phyloP scores from a whole-genome alignment of 2,113 vertebrate species.

The Hippopotamus amphibius region DNA sequence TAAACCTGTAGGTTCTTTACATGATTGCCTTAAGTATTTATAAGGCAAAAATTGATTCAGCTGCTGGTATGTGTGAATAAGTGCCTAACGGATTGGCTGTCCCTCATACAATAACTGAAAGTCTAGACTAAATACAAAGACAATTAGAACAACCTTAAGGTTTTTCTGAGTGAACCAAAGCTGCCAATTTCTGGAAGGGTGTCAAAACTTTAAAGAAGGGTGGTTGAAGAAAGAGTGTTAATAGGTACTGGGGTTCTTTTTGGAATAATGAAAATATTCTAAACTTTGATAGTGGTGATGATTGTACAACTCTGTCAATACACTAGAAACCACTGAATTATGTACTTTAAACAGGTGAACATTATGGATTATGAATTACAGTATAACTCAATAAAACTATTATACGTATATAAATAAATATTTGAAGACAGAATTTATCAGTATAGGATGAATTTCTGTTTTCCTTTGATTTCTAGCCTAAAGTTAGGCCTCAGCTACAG shows the following conservation, averaged over 20 bases:
- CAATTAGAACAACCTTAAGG: not conserved
- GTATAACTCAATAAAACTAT: not conserved
- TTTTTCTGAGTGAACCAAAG: not conserved
- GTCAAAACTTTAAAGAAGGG: not conserved
- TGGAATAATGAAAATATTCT: not conserved
- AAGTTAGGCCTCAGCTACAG: not conserved
- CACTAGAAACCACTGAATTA: not conserved
- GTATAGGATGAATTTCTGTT: not conserved
- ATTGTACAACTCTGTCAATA: not conserved
- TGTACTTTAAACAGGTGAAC: not conserved
- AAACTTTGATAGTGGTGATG: not conserved
- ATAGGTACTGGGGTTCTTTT: not conserved
- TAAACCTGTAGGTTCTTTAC: not conserved
- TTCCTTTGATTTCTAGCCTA: not conserved
- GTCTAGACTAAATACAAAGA: not conserved
- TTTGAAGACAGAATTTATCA: not conserved
- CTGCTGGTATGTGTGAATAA: not conserved
- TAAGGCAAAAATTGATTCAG: not conserved
- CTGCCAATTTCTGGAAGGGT: not conserved
- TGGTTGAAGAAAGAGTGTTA: not conserved
- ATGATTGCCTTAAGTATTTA: not conserved
- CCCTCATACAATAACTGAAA: not conserved
- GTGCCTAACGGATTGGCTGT: not conserved
- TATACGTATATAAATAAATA: not conserved
- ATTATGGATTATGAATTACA: not conserved